Conservation (phyloP, 2,797 vertebrate species). For the Decapterus maruadsi region DNA sequence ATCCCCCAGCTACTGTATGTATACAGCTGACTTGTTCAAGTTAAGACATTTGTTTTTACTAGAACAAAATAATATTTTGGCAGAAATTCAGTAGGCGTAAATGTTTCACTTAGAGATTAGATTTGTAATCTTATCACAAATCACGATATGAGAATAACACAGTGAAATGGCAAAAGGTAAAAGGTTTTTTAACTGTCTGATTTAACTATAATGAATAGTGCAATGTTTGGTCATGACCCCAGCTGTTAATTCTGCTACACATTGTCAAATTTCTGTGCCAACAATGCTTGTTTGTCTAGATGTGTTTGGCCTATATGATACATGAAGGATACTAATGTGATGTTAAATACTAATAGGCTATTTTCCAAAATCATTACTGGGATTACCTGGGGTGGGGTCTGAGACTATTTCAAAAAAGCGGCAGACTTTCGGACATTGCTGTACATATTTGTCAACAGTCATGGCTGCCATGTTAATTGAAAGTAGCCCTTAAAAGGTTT, state of each 20-base stretch:
- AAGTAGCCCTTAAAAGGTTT: conserved; percentile 7
- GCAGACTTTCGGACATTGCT: too few relatives aligned
- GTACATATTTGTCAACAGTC: not conserved
- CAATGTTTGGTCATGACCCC: not conserved
- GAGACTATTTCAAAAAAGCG: too few relatives aligned
- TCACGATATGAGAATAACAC: not conserved
- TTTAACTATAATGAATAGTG: not conserved
- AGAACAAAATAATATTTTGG: conserved; percentile 4
- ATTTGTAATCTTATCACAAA: not conserved
- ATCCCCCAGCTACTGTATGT: not conserved
- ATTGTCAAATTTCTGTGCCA: not conserved
- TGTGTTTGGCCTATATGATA: not conserved
- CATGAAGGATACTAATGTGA: too few relatives aligned
- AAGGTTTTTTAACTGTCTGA: not conserved
- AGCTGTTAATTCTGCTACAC: not conserved
- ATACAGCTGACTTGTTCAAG: conserved; percentile 12
- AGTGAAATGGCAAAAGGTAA: not conserved
- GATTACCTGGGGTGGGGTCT: too few relatives aligned
- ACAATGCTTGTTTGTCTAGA: not conserved
- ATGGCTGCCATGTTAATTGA: not conserved
- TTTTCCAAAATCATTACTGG: too few relatives aligned
- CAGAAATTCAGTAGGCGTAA: not conserved
- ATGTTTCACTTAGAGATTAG: not conserved
- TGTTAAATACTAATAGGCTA: too few relatives aligned
- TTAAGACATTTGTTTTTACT: conserved; percentile 25